Evolutionary conservation across 2,797 vertebrate genomes (phyloP).

Genomic region (Anguilla megastoma): DNA sequence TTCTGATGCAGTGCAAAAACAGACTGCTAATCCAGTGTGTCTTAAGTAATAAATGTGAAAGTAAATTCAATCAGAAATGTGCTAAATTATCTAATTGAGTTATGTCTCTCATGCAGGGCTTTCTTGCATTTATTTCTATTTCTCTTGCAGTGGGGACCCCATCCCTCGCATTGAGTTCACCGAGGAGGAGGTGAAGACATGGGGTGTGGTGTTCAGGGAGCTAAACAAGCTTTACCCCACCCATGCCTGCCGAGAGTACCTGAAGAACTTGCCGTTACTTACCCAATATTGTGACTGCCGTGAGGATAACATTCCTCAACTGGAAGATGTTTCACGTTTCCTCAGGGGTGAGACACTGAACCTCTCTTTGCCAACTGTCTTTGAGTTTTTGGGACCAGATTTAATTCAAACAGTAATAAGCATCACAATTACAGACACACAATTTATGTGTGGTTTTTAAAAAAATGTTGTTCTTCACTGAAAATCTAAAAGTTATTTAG

Average conservation of each 20-base stretch:
- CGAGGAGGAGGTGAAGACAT: conserved; percentile 93
- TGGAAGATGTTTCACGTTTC: conserved; percentile 95
- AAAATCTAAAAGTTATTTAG: too few species aligned
- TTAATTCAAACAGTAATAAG: too few species aligned
- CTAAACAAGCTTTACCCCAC: conserved; percentile 94
- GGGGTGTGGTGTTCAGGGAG: conserved; percentile 93
- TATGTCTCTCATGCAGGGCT: not conserved
- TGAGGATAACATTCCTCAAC: conserved; percentile 95
- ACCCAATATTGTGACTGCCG: conserved; percentile 88
- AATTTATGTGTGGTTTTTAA: too few species aligned
- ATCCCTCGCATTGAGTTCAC: conserved; percentile 94
- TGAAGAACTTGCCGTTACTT: conserved; percentile 94
- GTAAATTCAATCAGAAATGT: too few species aligned
- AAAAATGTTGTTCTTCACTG: too few species aligned
- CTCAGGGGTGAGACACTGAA: conserved; percentile 77
- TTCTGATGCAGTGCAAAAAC: too few species aligned
- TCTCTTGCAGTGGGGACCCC: conserved; percentile 79
- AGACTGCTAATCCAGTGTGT: too few species aligned
- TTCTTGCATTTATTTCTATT: not conserved
- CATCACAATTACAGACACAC: too few species aligned
- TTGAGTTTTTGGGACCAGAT: not conserved
- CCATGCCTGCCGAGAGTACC: conserved; percentile 91
- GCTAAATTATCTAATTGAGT: too few species aligned
- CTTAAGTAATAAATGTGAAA: too few species aligned
- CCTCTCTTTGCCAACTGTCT: not conserved